Conservation (phyloP, 2,797 vertebrate genomes). For the Pteropus rufus region DNA sequence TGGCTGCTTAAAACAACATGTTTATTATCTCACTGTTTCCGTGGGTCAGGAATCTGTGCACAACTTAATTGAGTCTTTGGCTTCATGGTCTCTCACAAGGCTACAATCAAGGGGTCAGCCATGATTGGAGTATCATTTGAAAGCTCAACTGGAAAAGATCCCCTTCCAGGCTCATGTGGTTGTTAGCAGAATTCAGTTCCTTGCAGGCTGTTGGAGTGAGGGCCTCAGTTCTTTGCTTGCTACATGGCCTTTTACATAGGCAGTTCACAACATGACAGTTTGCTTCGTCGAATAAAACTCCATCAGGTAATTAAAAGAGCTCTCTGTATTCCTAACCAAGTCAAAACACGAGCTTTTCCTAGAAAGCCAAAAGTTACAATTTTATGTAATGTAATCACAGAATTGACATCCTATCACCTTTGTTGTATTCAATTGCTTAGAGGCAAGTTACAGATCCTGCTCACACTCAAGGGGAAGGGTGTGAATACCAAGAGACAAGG, state of each 20-base stretch:
- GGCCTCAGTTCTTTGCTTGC: neutral
- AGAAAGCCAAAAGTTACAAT: neutral
- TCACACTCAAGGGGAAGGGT: neutral
- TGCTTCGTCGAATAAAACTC: neutral
- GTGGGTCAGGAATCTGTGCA: neutral
- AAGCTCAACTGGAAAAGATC: neutral
- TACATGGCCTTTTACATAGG: neutral
- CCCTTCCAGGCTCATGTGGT: neutral
- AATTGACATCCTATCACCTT: neutral
- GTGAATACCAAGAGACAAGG: neutral
- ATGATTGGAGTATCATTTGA: neutral
- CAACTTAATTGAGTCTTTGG: neutral
- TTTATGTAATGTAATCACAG: neutral
- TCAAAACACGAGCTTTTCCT: constrained; percentile 11
- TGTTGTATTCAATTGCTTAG: neutral
- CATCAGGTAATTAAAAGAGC: neutral
- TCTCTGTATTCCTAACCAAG: neutral
- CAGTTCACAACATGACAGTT: neutral
- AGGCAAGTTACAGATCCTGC: neutral
- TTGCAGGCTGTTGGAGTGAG: neutral
- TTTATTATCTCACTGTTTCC: neutral
- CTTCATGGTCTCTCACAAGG: neutral
- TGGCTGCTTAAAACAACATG: neutral
- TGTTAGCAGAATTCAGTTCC: neutral
- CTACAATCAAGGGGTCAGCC: neutral